Base-by-base conservation (phyloP, 2,113 vertebrate species). In the Anolis sagrei region DNA sequence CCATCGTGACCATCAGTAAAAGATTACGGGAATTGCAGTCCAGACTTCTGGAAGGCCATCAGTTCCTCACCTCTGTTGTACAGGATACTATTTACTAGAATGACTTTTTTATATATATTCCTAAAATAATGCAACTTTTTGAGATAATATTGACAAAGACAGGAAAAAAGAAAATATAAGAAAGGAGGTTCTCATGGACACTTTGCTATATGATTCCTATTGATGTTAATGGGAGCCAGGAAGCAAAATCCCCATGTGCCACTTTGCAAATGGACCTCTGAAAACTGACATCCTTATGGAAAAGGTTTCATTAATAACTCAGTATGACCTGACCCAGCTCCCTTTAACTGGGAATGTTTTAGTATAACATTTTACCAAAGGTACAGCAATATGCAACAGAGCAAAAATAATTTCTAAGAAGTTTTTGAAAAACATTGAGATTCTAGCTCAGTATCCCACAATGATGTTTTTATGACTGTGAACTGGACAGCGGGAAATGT, bases 231-330 rank as follows among this genome's bases (percentile, higher is more conserved):
- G 14, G 39, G 76, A 62, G 69, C n/a, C 83, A 77, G 62, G 39
- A 14, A 54, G 44, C 36, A 29, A 80, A 80, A 80, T 80, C n/a
- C 70, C 39, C 23, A 51, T 72, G 25, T 39, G 51, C 32, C 29
- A 13, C 54, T 75, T 81, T 51, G 68, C 81, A 86, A 86, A 68
- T 75, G 70, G n/a, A 81, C 70, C 39, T 62, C n/a, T 66, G 39
- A 66, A 79, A 66, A 74, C 25, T 80, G 29, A 66, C 80, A 49
- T 85, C 49, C 83, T 66, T 66, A 58, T 32, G 51, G 75, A 81
- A 64, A 32, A 23, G 21, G 39, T 4, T 66, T 64, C 84, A 74
- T 74, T 32, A 62, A 74, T 64, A 73, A 73, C 68, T 25, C 68
- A 79, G 48, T 5, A 61, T 66, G 23, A 39, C n/a, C 61, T 48